Conservation (phyloP, 2,797 vertebrate genomes). For the Odontamblyopus lacepedii region DNA sequence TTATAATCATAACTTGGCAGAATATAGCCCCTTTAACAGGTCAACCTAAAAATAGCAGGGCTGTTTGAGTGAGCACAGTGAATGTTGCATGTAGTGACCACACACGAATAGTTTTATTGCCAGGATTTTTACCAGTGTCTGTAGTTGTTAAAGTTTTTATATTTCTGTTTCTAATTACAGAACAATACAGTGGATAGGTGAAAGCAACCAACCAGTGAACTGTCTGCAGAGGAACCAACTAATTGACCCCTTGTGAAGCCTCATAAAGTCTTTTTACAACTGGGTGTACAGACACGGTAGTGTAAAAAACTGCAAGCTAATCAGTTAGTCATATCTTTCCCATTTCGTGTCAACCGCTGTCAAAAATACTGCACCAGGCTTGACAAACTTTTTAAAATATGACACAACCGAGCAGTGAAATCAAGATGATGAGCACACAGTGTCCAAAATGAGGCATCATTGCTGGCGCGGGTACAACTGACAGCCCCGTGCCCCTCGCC, state of each 20-base stretch:
- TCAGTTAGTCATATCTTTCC: slow-evolving; percentile 21
- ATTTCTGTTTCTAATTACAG: slow-evolving; percentile 34
- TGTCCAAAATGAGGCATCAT: slow-evolving; percentile 55
- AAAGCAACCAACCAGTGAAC: slow-evolving; percentile 31
- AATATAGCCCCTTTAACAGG: background rate
- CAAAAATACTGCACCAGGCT: slow-evolving; percentile 28
- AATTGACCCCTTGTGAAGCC: slow-evolving; percentile 35
- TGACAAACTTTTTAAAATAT: slow-evolving; percentile 27
- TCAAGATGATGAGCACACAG: slow-evolving; percentile 56
- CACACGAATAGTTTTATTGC: slow-evolving; percentile 7
- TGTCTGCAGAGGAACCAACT: slow-evolving; percentile 33
- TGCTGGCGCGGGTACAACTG: slow-evolving; percentile 48
- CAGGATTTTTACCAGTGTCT: slow-evolving; percentile 5
- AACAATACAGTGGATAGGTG: slow-evolving; percentile 33
- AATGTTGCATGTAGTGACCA: background rate
- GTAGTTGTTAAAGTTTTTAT: slow-evolving; percentile 27
- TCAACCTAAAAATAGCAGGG: background rate
- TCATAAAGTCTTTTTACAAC: slow-evolving; percentile 25
- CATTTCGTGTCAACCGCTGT: slow-evolving; percentile 20
- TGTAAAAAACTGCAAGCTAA: slow-evolving; percentile 12
- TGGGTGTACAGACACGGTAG: slow-evolving; percentile 11
- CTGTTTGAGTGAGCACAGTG: background rate
- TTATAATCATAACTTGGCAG: too few relatives aligned
- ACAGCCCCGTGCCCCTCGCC: slow-evolving; percentile 15
- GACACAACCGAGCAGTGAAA: slow-evolving; percentile 47